A percentile compares a stretch with the other conserved stretches of the same genome.
phyloP scores from a whole-genome alignment of 2,113 vertebrate genomes.

The Anolis carolinensis region DNA sequence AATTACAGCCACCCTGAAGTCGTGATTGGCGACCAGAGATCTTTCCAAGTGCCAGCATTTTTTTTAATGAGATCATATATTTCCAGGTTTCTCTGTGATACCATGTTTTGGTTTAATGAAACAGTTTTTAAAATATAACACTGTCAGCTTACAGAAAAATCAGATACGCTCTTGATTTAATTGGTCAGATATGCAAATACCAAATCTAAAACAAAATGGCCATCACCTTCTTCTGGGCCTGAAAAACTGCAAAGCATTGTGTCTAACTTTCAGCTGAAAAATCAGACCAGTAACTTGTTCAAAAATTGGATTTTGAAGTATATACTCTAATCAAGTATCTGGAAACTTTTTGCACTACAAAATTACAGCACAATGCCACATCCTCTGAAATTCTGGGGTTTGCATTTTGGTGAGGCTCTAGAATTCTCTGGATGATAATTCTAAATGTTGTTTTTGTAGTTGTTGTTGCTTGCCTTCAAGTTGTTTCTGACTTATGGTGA shows the following conservation, averaged over 20 bases:
- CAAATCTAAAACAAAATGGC: neutral
- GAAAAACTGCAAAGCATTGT: neutral
- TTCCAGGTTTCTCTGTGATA: conserved; percentile 47
- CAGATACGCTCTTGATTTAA: conserved; percentile 43
- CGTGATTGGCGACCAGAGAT: conserved; percentile 81
- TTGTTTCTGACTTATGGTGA: no score
- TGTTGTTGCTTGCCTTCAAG: no score
- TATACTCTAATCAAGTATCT: neutral
- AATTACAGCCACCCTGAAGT: conserved; percentile 69
- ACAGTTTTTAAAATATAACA: conserved; percentile 65
- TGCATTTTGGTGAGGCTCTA: no score
- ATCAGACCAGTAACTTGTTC: neutral
- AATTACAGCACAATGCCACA: no score
- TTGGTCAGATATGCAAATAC: conserved; percentile 41
- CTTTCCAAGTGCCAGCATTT: conserved; percentile 66
- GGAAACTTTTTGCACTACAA: no score
- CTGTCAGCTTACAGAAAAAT: conserved; percentile 27
- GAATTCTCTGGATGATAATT: no score
- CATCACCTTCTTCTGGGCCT: accelerated
- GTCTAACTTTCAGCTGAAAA: neutral
- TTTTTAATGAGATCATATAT: conserved; percentile 72
- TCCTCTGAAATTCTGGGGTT: no score
- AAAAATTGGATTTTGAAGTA: neutral
- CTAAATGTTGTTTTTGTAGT: no score
- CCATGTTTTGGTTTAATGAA: conserved; percentile 56